Evolutionary conservation across 2,113 vertebrate genomes (phyloP).

Genomic region (Pongo pygmaeus): DNA sequence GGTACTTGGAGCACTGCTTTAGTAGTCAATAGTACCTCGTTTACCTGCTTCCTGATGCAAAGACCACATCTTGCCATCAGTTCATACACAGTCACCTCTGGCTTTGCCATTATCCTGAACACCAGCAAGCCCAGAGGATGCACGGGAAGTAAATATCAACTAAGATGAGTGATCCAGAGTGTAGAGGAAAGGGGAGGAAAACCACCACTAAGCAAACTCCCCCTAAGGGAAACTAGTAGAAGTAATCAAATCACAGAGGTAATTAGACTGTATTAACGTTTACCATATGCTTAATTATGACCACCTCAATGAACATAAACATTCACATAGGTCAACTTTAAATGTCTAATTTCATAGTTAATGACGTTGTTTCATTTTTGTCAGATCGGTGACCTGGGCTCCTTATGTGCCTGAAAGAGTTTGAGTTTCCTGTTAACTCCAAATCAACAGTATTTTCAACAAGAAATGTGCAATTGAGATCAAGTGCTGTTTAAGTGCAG

Average conservation of each 20-base stretch:
- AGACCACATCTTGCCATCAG: neutral
- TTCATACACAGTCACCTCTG: neutral
- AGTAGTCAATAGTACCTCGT: neutral
- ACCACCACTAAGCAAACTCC: neutral
- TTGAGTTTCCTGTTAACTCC: neutral
- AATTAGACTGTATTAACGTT: neutral
- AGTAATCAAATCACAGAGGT: neutral
- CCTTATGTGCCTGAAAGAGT: neutral
- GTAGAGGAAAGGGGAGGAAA: neutral
- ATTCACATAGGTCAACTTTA: neutral
- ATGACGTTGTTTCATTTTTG: neutral
- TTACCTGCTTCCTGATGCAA: neutral
- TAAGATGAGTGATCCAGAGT: neutral
- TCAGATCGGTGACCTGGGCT: neutral
- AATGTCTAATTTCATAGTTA: neutral
- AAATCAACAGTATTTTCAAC: neutral
- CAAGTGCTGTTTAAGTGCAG: neutral
- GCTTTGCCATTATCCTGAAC: neutral
- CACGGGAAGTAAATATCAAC: neutral
- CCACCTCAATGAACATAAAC: neutral
- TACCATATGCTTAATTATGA: neutral
- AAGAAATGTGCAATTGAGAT: neutral
- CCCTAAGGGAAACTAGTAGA: neutral
- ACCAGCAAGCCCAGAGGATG: neutral
- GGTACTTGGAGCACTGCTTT: neutral